Base-by-base conservation (phyloP, 2,797 vertebrate genomes). In the Mastacembelus armatus region DNA sequence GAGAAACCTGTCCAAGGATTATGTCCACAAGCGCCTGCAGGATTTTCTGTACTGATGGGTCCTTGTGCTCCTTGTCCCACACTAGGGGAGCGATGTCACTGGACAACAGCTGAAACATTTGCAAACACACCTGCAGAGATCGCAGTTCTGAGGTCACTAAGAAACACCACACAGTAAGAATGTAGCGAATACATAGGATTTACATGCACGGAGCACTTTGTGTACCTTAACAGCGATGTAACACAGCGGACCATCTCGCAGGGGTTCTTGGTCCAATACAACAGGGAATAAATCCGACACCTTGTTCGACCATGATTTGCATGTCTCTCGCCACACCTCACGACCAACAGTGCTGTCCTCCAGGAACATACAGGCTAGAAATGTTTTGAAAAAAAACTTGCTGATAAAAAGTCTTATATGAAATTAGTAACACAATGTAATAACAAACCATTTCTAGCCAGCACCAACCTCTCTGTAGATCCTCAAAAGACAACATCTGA, bases 311-410 rank as follows among this genome's bases (percentile, higher is more conserved):
- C 97, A 81, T 0, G 0, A 49, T 22, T 36, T 47, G 58, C 86
- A 85, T 5, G 88, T 88, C 35, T 84, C 82, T 59, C 1, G 85
- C 87, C 94, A 94, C 69, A 94, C 88, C 38, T 92, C 85, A 50
- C 85, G 92, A 11, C 95, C 95, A 64, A 89, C 54, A 4, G 45
- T 32, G 70, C 94, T 96, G 83, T 95, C 94, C 75, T 97, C 96
- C 62, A 97, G 30, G 71, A 95, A 95, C 93, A 96, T 93, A 67
- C 94, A 95, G 21, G 92, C 96, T 97, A 45, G 44, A 82, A 59
- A 70, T 3, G 7, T 9, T 8, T 10, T 6, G 1, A 12, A 35
- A 9, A 29, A 38, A 56, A 14, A 50, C 1, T 10, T 38, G 5
- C 48, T 30, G 4, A n/a, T 19, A 10, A 3, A 60, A 62, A 24